Base-by-base conservation (phyloP, 1,140 invertebrate species). In the Latrodectus geometricus region DNA sequence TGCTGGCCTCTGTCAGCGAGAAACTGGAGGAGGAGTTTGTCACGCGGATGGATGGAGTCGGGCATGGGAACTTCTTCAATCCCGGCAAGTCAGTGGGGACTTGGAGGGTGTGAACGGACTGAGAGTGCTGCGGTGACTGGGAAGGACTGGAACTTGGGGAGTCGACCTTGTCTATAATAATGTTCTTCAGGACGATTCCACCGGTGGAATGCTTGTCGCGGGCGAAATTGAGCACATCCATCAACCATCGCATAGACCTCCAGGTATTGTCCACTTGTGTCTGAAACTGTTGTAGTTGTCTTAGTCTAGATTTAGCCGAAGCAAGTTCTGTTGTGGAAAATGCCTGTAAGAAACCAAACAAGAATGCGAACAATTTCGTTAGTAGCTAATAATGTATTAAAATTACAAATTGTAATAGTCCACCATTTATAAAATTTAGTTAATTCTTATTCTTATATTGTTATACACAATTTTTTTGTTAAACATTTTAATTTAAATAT, bases 241-340 rank as follows among this genome's bases (percentile, higher is more conserved):
- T 96, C 0, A 99, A 93, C 98, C 98, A 99, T 15, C 98, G 93
- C 9, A 96, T 95, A 35, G 95, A 94, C 90, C 97, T 97, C 97
- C 97, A 99, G 0, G 96, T 94, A 0, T 92, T 90, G 89, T 97
- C 97, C 20, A 97, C 92, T 89, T 95, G 95, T 1, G 93, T 92
- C 90, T 97, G 96, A 8, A 97, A 92, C 78, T 96, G 94, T 89
- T 97, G 95, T 23, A 98, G 91, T 89, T 95, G 95, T 0, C 94
- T 92, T 15, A 98, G 91, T 68, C 96, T 93, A 88, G 97, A 95
- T 90, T 96, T 97, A 9, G 97, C 96, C 7, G 94, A 93, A 83
- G 94, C 94, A 4, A 98, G 90, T 91, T 99, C 97, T 11, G 93
- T 94, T 70, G 95, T 95, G 14, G 97, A 98, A 91, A 98, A 99